Percentiles rank a stretch among this genome's conserved stretches.
phyloP scores from a whole-genome alignment of 2,797 vertebrate species.

The Hoplostethus atlanticus region DNA sequence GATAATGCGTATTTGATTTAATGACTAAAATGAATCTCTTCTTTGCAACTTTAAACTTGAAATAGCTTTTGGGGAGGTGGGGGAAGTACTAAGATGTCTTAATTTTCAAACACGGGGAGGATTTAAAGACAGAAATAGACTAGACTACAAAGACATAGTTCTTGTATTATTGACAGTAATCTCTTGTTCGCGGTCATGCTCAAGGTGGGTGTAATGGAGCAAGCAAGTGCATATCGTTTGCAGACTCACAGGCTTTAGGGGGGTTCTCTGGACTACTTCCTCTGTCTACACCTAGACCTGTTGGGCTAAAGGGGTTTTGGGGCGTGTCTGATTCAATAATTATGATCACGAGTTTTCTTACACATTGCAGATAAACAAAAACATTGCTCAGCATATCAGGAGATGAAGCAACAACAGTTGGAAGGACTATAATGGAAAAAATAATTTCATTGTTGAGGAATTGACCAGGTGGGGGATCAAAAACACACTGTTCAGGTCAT shows the following conservation, averaged over 20 bases:
- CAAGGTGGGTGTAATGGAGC: conserved; percentile 4
- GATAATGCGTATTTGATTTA: conserved; percentile 74
- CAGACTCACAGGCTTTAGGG: neutral
- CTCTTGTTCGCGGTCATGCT: conserved; percentile 33
- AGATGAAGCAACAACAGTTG: too few relatives aligned
- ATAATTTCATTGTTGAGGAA: too few relatives aligned
- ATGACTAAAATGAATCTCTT: conserved; percentile 73
- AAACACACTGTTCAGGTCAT: too few relatives aligned
- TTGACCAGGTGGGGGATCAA: too few relatives aligned
- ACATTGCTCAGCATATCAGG: too few relatives aligned
- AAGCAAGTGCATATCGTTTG: neutral
- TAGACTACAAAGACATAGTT: conserved; percentile 20
- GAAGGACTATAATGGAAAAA: too few relatives aligned
- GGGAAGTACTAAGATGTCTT: conserved; percentile 20
- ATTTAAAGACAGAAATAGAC: conserved; percentile 44
- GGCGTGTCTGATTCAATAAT: too few relatives aligned
- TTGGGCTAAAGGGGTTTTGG: too few relatives aligned
- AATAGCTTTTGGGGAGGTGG: conserved; percentile 22
- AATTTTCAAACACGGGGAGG: conserved; percentile 42
- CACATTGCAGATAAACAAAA: too few relatives aligned
- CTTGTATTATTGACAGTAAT: conserved; percentile 42
- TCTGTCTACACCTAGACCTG: neutral
- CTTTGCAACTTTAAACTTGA: conserved; percentile 59
- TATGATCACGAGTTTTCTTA: too few relatives aligned
- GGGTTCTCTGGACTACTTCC: neutral